phyloP scores from a whole-genome alignment of 1,140 invertebrate species.

The Dicyema japonicum region DNA sequence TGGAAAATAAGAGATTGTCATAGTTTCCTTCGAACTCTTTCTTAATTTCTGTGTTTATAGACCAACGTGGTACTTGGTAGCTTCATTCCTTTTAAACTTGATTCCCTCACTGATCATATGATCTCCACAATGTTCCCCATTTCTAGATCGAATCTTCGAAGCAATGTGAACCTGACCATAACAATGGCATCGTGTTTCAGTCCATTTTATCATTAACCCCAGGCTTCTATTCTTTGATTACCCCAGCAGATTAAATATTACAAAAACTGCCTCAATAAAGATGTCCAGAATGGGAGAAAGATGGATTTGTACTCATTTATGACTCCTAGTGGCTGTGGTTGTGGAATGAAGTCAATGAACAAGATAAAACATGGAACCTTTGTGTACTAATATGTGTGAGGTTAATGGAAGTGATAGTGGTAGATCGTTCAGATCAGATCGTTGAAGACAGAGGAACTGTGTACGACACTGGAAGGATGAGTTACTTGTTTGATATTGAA shows the following conservation, averaged over 20 bases:
- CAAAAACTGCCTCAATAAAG: slow-evolving; percentile 40
- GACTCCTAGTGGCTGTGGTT: slow-evolving; percentile 49
- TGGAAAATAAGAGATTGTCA: too few species aligned
- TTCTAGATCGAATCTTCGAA: too few species aligned
- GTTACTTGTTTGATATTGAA: slow-evolving; percentile 69
- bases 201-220: too few species aligned
- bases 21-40: too few species aligned
- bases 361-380: slow-evolving; percentile 38
- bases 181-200: too few species aligned
- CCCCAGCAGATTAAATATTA: slow-evolving; percentile 43
- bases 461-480: slow-evolving; percentile 46
- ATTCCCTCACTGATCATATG: too few species aligned
- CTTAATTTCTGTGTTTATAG: too few species aligned
- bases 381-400: slow-evolving; percentile 62
- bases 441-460: slow-evolving; percentile 42
- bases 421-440: slow-evolving; percentile 47
- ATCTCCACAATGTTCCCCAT: too few species aligned
- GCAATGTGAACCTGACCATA: too few species aligned
- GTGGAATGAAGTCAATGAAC: slow-evolving; percentile 51
- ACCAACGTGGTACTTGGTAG: too few species aligned
- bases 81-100: too few species aligned
- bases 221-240: too few species aligned
- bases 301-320: slow-evolving; percentile 46
- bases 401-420: slow-evolving; percentile 6
- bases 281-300: slow-evolving; percentile 45